Percentiles rank a stretch among this genome's conserved stretches.
Evolutionary conservation across 1,140 invertebrate species (phyloP).

Genomic region (Drosophila melanica): DNA sequence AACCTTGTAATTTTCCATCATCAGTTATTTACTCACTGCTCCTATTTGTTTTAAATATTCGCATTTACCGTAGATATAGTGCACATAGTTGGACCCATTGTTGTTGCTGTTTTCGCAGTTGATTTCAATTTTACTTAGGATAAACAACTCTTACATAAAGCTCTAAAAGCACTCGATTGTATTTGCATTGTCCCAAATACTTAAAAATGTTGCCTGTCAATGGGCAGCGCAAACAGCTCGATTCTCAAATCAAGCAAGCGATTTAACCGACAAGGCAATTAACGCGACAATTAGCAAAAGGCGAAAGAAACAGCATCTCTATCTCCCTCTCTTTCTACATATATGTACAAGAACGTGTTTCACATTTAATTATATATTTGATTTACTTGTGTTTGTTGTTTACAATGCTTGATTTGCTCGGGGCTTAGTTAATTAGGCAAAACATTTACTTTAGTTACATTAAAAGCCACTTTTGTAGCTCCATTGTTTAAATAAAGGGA

Average conservation of each 20-base stretch:
- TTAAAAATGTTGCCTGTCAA: constrained; percentile 38
- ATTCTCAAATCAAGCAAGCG: constrained; percentile 50
- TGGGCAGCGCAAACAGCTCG: constrained; percentile 54
- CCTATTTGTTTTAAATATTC: neutral
- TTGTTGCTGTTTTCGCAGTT: neutral
- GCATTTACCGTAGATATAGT: neutral
- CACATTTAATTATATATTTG: constrained; percentile 62
- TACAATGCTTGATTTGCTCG: constrained; percentile 49
- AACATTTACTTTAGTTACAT: constrained; percentile 49
- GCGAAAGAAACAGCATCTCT: constrained; percentile 13
- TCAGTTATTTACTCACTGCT: neutral
- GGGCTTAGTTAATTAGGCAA: constrained; percentile 68
- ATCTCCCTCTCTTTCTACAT: neutral
- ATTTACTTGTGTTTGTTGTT: constrained; percentile 28
- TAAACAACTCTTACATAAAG: constrained; percentile 43
- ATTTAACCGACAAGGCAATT: constrained; percentile 41
- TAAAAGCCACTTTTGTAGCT: constrained; percentile 71
- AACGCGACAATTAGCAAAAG: constrained; percentile 61
- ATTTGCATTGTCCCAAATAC: constrained; percentile 66
- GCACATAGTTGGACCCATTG: neutral
- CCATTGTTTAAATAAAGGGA: constrained; percentile 39
- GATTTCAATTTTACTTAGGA: constrained; percentile 13
- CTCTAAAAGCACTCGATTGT: constrained; percentile 35
- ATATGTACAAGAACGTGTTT: constrained; percentile 19
- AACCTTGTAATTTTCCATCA: neutral